phyloP scores from a whole-genome alignment of 1,140 invertebrate species.

The Drosophila pallidifrons region DNA sequence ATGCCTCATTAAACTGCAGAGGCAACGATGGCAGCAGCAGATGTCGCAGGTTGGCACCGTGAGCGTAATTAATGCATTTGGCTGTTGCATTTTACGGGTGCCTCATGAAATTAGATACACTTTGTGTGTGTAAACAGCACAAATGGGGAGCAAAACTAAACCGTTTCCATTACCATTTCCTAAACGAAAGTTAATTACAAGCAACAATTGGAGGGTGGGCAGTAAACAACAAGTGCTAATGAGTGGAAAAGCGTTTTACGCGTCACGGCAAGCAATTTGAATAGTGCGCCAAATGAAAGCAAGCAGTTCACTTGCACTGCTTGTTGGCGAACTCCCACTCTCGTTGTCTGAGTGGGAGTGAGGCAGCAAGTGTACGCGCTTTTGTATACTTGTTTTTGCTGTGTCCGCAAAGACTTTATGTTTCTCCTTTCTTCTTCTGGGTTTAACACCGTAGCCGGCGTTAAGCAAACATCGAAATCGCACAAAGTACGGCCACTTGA shows the following conservation, averaged over 20 bases:
- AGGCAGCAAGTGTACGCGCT: too few species aligned
- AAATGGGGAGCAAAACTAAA: slow-evolving; percentile 38
- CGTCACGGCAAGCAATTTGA: slow-evolving; percentile 40
- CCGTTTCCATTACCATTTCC: slow-evolving; percentile 60
- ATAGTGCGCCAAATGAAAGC: slow-evolving; percentile 15
- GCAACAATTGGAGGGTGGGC: slow-evolving; percentile 11
- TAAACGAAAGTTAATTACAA: slow-evolving; percentile 77
- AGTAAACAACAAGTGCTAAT: slow-evolving; percentile 60
- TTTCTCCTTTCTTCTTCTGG: slow-evolving; percentile 6
- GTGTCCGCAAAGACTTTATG: slow-evolving; percentile 6
- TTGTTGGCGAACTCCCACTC: slow-evolving; percentile 4
- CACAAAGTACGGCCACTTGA: slow-evolving; percentile 68
- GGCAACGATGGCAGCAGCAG: slow-evolving; percentile 45
- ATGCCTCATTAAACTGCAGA: slow-evolving; percentile 76
- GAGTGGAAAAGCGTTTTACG: slow-evolving; percentile 69
- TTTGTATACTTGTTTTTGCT: neutral
- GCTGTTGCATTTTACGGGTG: slow-evolving; percentile 79
- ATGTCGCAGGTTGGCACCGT: slow-evolving; percentile 67
- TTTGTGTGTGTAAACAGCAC: slow-evolving; percentile 74
- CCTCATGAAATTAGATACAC: slow-evolving; percentile 78
- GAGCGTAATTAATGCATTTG: slow-evolving; percentile 80
- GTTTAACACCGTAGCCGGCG: slow-evolving; percentile 43
- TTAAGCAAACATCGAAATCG: slow-evolving; percentile 55
- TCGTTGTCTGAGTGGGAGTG: neutral
- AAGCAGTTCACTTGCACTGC: slow-evolving; percentile 35